Conservation (phyloP, 2,113 vertebrate genomes). For the Phainopepla nitens region DNA sequence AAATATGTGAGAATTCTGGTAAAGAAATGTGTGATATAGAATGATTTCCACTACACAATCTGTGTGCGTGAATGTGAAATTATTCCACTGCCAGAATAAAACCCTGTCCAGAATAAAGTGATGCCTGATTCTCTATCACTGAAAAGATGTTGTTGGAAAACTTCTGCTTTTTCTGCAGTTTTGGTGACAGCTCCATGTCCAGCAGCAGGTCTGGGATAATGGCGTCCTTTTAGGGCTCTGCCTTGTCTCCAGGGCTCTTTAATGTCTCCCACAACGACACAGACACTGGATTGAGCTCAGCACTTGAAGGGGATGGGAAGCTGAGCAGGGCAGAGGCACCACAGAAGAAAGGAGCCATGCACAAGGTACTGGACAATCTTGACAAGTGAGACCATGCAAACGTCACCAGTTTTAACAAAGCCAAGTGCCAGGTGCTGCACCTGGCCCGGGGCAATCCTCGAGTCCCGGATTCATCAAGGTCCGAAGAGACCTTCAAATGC, state of each 20-base stretch:
- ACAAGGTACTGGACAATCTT: background rate
- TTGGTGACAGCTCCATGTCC: background rate
- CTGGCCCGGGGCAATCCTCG: background rate
- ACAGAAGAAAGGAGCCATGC: no score
- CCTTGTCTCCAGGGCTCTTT: no score
- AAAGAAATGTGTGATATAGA: no score
- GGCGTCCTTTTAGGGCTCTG: background rate
- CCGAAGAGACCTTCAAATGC: background rate
- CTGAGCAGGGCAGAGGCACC: background rate
- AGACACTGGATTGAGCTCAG: background rate
- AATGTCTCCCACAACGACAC: background rate
- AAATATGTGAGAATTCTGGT: no score
- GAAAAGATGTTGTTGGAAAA: background rate
- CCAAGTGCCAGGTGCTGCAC: background rate
- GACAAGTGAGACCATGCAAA: background rate
- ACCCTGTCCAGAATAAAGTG: background rate
- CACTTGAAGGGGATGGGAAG: accelerated
- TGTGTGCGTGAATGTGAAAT: background rate
- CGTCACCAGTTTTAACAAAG: background rate
- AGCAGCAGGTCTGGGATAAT: accelerated
- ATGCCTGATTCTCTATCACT: background rate
- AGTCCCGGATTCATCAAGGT: background rate
- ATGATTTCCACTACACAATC: background rate
- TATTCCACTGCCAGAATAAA: background rate
- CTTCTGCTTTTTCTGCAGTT: background rate